Conservation (phyloP, 2,888 invertebrate genomes). For the Megaustenia siamemsis region DNA sequence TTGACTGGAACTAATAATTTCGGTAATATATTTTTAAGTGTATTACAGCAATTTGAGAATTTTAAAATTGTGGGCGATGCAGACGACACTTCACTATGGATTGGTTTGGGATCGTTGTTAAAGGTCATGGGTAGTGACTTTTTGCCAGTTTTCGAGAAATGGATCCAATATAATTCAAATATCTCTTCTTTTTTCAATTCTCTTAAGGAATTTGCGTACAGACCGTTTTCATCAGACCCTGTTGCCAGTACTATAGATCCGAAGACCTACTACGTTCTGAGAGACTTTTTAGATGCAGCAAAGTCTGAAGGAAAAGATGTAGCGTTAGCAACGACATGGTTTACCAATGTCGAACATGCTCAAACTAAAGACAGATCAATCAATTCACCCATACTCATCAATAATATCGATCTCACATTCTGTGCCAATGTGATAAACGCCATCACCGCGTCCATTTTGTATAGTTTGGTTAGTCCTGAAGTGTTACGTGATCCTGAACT, state of each 20-base stretch:
- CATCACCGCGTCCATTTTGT: slow-evolving; percentile 66
- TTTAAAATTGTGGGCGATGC: background rate
- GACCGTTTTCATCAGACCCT: background rate
- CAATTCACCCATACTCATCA: slow-evolving; percentile 53
- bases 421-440: slow-evolving; percentile 70
- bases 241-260: slow-evolving; percentile 20
- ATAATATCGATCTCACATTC: slow-evolving; percentile 72
- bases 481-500: slow-evolving; percentile 61
- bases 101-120: background rate
- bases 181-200: slow-evolving; percentile 20
- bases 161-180: slow-evolving; percentile 21
- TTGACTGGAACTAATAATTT: background rate
- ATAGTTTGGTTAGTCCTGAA: slow-evolving; percentile 62
- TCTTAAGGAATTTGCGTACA: slow-evolving; percentile 11
- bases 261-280: background rate
- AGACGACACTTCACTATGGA: background rate
- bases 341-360: background rate
- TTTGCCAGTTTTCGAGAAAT: background rate
- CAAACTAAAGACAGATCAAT: background rate
- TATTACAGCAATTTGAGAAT: too few species aligned
- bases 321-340: slow-evolving; percentile 15
- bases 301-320: background rate
- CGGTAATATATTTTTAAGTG: too few species aligned
- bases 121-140: background rate
- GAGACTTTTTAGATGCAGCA: slow-evolving; percentile 12